These are phyloP conservation scores for Drosophila oshimai DNA, from an alignment of 1,140 invertebrate species.

Conservation along the genomic window DNA sequence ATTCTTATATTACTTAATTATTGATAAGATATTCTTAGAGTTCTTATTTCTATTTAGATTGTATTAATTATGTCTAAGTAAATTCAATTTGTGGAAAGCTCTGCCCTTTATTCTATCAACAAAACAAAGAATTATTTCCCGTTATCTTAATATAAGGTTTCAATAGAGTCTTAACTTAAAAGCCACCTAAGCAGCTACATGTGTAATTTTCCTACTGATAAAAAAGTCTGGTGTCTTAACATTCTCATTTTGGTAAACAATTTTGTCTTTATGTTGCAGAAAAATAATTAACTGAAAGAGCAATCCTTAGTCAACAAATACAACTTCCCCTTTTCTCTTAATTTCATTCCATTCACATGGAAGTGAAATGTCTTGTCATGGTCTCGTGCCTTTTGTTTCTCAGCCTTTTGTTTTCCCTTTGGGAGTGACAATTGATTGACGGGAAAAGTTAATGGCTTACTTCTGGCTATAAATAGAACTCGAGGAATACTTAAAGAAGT, in stretches of 20 bases:
- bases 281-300: constrained; percentile 1
- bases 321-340: constrained; percentile 17
- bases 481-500: constrained; percentile 12
- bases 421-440: constrained; percentile 73
- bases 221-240: not conserved
- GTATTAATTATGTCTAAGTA: no score
- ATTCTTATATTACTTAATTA: not conserved
- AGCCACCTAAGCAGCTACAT: not conserved
- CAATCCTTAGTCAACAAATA: constrained; percentile 18
- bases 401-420: constrained; percentile 33
- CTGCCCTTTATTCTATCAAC: not conserved
- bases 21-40: not conserved
- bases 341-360: constrained; percentile 38
- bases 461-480: constrained; percentile 18
- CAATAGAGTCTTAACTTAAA: not conserved
- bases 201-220: not conserved
- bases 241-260: not conserved
- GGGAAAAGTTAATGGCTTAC: constrained; percentile 75
- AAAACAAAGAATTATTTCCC: not conserved
- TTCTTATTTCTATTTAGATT: no score
- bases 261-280: no score
- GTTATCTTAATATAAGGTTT: not conserved
- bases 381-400: constrained; percentile 48
- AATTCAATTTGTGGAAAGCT: no score
- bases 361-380: constrained; percentile 62